Evolutionary conservation across 2,888 invertebrate species (phyloP), one percentile per base, ranked within the genome.

Genomic region (Hirtodrosophila duncani): DNA sequence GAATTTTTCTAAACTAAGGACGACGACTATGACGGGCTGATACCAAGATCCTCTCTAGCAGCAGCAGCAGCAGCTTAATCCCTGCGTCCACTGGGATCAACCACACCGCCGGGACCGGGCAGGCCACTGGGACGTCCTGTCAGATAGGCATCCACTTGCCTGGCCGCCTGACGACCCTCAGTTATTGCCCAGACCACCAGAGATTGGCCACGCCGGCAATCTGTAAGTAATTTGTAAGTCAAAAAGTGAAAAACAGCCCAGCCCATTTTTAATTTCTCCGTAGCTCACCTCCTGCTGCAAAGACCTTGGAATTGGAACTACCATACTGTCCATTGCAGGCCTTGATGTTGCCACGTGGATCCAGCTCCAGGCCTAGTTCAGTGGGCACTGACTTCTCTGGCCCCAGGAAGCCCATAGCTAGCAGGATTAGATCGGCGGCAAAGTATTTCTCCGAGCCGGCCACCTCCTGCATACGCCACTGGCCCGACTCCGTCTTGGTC

Each of bases 351-450:
- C 97, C 96, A 59, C 99, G 91, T 0, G 94, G 92, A 87, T 99
- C 99, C 80, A 96, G 88, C 26, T 94, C 92, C 26, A 98, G 88
- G 91, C 89, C 89, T 2, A 91, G 87, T 84, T 99, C 95, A 69
- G 91, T 91, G 36, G 96, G 92, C 43, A 99, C 92, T 55, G 93
- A 92, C 82, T 95, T 90, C 88, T 99, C 98, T 0, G 98, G 98
- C 0, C 98, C 98, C 56, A 98, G 88, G 90, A 99, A 99, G 77
- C 99, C 99, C 99, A 99, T 99, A 2, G 99, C 99, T 37, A 99
- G 89, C 59, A 99, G 89, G 45, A 98, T 95, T 60, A 99, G 89
- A 85, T 99, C 97, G 42, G 96, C 95, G 69, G 93, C 91, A 88
- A 91, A 96, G 17, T 93, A 89, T 84, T 91, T 91, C 84, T 94